Evolutionary conservation across 2,113 vertebrate genomes (phyloP).

Genomic region (Colaptes auratus): DNA sequence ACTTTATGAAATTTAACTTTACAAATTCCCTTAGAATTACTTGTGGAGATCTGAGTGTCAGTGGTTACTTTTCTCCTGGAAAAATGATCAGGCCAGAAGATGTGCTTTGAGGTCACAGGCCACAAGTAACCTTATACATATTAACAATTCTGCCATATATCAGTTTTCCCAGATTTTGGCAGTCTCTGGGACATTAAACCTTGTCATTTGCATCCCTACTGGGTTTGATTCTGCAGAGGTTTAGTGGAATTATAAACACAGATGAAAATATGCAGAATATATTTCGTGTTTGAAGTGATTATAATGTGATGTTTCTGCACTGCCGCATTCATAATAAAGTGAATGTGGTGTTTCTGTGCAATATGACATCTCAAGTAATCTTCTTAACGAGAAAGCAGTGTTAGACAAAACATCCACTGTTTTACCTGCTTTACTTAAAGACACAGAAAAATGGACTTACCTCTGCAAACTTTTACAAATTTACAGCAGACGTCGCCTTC

Average conservation of each 20-base stretch:
- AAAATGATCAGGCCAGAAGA: slow-evolving; percentile 69
- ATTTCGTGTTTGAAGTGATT: slow-evolving; percentile 79
- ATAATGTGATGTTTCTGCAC: slow-evolving; percentile 75
- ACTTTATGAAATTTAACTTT: slow-evolving; percentile 47
- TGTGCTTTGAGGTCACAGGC: slow-evolving; percentile 62
- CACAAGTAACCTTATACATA: slow-evolving; percentile 72
- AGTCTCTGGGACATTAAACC: slow-evolving; percentile 66
- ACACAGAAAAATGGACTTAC: slow-evolving; percentile 62
- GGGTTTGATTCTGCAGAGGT: slow-evolving; percentile 75
- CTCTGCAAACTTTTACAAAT: slow-evolving; percentile 67
- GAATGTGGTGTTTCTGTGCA: slow-evolving; percentile 58
- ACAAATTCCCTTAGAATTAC: slow-evolving; percentile 3
- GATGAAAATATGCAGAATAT: slow-evolving; percentile 76
- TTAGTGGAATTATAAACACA: slow-evolving; percentile 78
- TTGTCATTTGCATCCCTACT: slow-evolving; percentile 69
- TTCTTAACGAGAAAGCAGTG: slow-evolving; percentile 77
- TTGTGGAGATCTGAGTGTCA: slow-evolving; percentile 28
- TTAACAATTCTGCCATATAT: slow-evolving; percentile 70
- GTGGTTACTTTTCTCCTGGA: slow-evolving; percentile 58
- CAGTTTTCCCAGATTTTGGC: slow-evolving; percentile 56
- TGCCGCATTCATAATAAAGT: slow-evolving; percentile 75
- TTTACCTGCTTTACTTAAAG: slow-evolving; percentile 67
- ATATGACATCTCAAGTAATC: slow-evolving; percentile 75
- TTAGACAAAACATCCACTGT: slow-evolving; percentile 68
- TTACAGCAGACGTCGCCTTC: slow-evolving; percentile 41